Percentiles rank a stretch among this genome's conserved stretches.
Conservation (phyloP, 2,797 vertebrate genomes). For the Triplophysa yarkandensis region DNA sequence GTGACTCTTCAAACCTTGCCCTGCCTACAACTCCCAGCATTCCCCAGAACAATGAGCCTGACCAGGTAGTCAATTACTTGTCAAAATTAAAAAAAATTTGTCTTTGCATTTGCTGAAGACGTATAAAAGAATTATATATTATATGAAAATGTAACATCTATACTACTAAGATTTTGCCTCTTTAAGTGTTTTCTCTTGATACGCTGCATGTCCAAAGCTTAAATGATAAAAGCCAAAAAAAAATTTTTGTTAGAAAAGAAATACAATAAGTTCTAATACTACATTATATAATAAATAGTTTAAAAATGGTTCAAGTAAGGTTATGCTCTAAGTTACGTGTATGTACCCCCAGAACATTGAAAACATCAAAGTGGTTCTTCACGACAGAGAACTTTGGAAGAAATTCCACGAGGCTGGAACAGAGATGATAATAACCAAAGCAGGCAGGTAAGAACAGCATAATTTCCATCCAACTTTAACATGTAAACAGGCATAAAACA, state of each 20-base stretch:
- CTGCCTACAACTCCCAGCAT: constrained; percentile 79
- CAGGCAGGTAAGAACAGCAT: constrained; percentile 82
- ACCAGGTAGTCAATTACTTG: constrained; percentile 79
- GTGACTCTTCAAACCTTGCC: constrained; percentile 78
- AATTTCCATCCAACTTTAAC: background rate
- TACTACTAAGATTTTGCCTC: no score
- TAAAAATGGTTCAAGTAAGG: background rate
- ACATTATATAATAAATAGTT: background rate
- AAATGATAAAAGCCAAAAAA: background rate
- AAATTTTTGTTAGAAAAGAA: background rate
- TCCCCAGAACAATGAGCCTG: constrained; percentile 79
- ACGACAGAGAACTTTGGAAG: constrained; percentile 97
- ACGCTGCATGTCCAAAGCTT: background rate
- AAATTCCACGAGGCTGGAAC: constrained; percentile 96
- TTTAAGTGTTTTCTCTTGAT: no score
- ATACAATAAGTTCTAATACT: background rate
- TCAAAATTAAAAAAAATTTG: no score
- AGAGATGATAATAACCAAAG: constrained; percentile 99
- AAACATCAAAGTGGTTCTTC: constrained; percentile 95
- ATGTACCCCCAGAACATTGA: constrained; percentile 83
- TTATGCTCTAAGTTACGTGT: background rate
- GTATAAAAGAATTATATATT: background rate
- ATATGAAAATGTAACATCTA: background rate
- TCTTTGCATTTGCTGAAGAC: background rate
- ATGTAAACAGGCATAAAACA: background rate